Conservation (phyloP, 2,797 vertebrate species). For the Danio choprae region DNA sequence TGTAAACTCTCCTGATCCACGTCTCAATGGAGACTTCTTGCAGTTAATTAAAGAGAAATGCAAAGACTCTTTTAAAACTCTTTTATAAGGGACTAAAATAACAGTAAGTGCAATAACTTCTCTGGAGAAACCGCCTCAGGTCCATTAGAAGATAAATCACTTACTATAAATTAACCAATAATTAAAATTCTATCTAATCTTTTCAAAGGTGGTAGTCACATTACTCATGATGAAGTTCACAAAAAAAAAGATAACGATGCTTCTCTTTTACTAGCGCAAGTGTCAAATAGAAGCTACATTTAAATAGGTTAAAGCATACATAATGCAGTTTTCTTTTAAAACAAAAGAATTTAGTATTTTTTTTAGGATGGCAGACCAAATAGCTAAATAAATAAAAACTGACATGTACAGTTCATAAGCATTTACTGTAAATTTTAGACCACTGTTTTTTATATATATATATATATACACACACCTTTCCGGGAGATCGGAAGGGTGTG, state of each 20-base stretch:
- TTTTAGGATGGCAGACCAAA: neutral
- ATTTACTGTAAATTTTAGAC: too few relatives aligned
- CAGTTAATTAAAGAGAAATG: conserved; percentile 61
- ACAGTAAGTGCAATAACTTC: conserved; percentile 37
- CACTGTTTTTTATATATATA: too few relatives aligned
- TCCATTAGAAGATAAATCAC: conserved; percentile 24
- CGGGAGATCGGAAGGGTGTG: too few relatives aligned
- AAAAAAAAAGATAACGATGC: neutral
- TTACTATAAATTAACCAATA: conserved; percentile 15
- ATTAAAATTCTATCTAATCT: conserved; percentile 6
- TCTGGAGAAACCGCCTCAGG: conserved; percentile 17
- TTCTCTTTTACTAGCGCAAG: neutral
- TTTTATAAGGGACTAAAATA: conserved; percentile 46
- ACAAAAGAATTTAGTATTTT: neutral
- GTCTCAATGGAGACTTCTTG: conserved; percentile 52
- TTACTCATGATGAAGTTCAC: neutral
- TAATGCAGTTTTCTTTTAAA: neutral
- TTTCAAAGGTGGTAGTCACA: neutral
- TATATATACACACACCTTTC: too few relatives aligned
- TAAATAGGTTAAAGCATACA: neutral
- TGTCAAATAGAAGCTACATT: neutral
- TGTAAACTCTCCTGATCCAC: conserved; percentile 16
- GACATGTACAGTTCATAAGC: neutral
- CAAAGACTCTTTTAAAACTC: conserved; percentile 34
- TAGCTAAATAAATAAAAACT: neutral